phyloP scores from a whole-genome alignment of 1,140 invertebrate species.

The Macrostomum lignano region DNA sequence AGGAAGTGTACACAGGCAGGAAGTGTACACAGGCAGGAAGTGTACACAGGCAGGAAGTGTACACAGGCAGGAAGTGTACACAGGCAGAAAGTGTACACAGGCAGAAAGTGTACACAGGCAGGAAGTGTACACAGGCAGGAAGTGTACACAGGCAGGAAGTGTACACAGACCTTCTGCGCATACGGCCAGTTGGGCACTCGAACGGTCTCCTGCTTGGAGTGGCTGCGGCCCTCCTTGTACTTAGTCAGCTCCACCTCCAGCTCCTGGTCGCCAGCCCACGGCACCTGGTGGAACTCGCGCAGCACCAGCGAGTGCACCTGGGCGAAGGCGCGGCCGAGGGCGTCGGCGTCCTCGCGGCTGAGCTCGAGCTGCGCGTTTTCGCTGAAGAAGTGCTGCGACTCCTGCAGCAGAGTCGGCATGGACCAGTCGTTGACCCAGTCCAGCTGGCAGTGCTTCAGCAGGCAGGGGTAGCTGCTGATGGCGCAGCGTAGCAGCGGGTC shows the following conservation, averaged over 20 bases:
- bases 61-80: too few relatives aligned
- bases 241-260: slow-evolving; percentile 14
- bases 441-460: slow-evolving; percentile 22
- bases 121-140: too few relatives aligned
- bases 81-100: too few relatives aligned
- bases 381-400: slow-evolving; percentile 18
- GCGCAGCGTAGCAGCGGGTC: slow-evolving; percentile 15
- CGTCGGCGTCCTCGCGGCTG: too few relatives aligned
- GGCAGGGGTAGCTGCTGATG: slow-evolving; percentile 17
- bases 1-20: too few relatives aligned
- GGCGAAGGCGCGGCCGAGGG: too few relatives aligned
- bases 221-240: slow-evolving; percentile 11
- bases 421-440: slow-evolving; percentile 26
- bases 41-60: too few relatives aligned
- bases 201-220: slow-evolving; percentile 13
- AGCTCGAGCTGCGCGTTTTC: slow-evolving; percentile 1
- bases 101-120: too few relatives aligned
- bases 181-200: slow-evolving; percentile 19
- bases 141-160: too few relatives aligned
- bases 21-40: too few relatives aligned
- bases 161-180: too few relatives aligned
- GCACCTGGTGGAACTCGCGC: slow-evolving; percentile 20
- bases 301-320: slow-evolving; percentile 26
- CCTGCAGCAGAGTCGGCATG: slow-evolving; percentile 17
- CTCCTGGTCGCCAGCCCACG: slow-evolving; percentile 19